Evolutionary conservation across 1,140 invertebrate species (phyloP).

Genomic region (Eueides isabella): DNA sequence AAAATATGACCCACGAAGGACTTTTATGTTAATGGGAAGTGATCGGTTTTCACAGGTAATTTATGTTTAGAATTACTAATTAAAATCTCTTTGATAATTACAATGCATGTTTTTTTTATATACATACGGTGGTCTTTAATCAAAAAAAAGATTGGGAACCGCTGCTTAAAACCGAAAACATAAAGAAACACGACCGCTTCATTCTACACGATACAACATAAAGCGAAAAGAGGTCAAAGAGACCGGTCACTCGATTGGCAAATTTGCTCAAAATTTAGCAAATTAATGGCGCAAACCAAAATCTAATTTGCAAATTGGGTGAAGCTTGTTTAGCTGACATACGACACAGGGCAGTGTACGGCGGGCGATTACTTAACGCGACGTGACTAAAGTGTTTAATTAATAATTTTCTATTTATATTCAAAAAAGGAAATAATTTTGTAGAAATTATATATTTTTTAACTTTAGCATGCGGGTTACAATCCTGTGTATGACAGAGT

Average conservation of each 20-base stretch:
- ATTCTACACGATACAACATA: background rate
- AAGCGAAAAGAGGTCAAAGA: constrained; percentile 10
- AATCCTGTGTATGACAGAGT: too few species aligned
- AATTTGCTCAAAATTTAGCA: constrained; percentile 39
- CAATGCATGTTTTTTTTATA: too few species aligned
- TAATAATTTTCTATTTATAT: constrained; percentile 20
- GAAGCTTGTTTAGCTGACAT: constrained; percentile 35
- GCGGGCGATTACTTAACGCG: constrained; percentile 33
- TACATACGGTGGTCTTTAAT: too few species aligned
- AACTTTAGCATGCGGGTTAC: too few species aligned
- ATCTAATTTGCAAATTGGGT: constrained; percentile 42
- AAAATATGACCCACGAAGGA: too few species aligned
- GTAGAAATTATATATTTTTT: too few species aligned
- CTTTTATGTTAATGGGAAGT: too few species aligned
- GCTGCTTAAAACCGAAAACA: background rate
- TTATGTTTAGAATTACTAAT: too few species aligned
- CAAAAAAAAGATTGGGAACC: too few species aligned
- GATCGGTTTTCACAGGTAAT: too few species aligned
- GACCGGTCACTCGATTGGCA: constrained; percentile 11
- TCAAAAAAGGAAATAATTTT: background rate
- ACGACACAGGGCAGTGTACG: constrained; percentile 15
- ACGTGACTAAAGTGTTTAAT: constrained; percentile 18
- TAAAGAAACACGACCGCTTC: background rate
- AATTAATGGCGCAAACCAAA: constrained; percentile 40
- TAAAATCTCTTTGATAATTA: too few species aligned